These are phyloP conservation scores for Hymenopus coronatus DNA, from an alignment of 2,888 invertebrate genomes.

Conservation along the genomic window DNA sequence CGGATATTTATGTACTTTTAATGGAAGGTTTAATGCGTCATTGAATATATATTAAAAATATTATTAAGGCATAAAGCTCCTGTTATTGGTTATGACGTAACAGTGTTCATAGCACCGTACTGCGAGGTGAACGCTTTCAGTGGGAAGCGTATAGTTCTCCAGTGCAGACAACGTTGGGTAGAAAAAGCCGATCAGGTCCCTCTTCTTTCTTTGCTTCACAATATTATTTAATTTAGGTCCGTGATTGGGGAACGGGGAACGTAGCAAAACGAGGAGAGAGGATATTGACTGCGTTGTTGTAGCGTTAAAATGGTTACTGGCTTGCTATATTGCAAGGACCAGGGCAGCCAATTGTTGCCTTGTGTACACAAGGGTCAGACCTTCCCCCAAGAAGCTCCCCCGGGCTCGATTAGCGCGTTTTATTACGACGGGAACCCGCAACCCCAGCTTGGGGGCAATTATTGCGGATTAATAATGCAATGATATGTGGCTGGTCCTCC, in stretches of 20 bases:
- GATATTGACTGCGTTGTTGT: background rate
- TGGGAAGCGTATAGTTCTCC: background rate
- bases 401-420: slow-evolving; percentile 29
- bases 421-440: slow-evolving; percentile 14
- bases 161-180: background rate
- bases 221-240: slow-evolving; percentile 23
- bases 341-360: background rate
- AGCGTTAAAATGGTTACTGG: slow-evolving; percentile 12
- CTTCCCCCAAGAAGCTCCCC: slow-evolving; percentile 1
- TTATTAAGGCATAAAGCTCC: too few species aligned
- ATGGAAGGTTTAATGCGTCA: too few species aligned
- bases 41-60: too few species aligned
- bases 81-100: too few species aligned
- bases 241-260: background rate
- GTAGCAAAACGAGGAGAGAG: background rate
- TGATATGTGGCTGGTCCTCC: background rate
- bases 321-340: slow-evolving; percentile 22
- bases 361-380: slow-evolving; percentile 6
- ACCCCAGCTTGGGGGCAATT: background rate
- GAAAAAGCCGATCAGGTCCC: background rate
- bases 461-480: background rate
- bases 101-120: too few species aligned
- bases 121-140: background rate
- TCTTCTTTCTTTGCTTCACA: background rate
- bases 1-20: too few species aligned